Percentiles rank a stretch among this genome's conserved stretches.
Evolutionary conservation across 2,888 invertebrate species (phyloP).

Genomic region (Lasiommata megera): DNA sequence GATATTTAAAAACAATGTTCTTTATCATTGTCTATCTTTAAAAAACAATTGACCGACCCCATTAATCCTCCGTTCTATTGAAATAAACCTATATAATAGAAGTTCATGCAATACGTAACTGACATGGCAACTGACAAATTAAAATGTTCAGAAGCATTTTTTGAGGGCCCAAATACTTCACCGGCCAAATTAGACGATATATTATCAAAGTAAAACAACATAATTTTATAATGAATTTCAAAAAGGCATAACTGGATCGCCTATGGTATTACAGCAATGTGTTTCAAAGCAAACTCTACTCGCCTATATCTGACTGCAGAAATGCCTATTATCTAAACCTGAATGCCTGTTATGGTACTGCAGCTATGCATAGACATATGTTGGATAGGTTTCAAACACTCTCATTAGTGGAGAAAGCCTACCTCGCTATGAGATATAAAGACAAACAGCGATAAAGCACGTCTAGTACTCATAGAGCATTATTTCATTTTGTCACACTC

Average conservation of each 20-base stretch:
- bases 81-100: too few species aligned
- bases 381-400: constrained; percentile 20
- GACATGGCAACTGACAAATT: too few species aligned
- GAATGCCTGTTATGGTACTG: constrained; percentile 10
- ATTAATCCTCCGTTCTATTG: too few species aligned
- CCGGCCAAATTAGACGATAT: too few species aligned
- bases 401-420: constrained; percentile 24
- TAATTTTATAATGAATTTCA: not conserved
- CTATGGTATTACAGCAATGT: not conserved
- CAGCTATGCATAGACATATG: constrained; percentile 6
- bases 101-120: too few species aligned
- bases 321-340: constrained; percentile 15
- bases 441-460: constrained; percentile 11
- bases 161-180: too few species aligned
- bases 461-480: not conserved
- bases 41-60: too few species aligned
- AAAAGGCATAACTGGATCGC: not conserved
- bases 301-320: not conserved
- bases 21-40: too few species aligned
- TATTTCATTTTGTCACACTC: not conserved
- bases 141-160: too few species aligned
- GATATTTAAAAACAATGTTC: too few species aligned
- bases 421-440: constrained; percentile 18
- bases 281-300: not conserved
- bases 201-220: too few species aligned